Evolutionary conservation across 2,113 vertebrate species (phyloP).

Genomic region (Caretta caretta): DNA sequence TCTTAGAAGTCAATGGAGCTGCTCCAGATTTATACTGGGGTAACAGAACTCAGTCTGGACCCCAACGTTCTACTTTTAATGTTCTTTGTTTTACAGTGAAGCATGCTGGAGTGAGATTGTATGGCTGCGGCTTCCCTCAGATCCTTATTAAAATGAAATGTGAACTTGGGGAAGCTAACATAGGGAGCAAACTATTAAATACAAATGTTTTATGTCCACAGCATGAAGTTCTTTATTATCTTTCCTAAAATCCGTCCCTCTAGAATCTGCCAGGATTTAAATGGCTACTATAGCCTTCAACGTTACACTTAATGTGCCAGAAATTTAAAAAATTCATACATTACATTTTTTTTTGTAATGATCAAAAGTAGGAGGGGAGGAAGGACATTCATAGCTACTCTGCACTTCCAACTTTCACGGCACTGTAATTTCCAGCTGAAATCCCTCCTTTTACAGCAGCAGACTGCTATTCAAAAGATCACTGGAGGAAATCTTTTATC

Average conservation of each 20-base stretch:
- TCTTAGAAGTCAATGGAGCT: not conserved
- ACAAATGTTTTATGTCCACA: not conserved
- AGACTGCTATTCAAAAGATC: not conserved
- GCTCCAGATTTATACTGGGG: not conserved
- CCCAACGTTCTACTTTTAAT: not conserved
- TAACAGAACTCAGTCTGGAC: not conserved
- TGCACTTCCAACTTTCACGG: not conserved
- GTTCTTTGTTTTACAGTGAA: not conserved
- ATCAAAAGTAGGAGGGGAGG: not conserved
- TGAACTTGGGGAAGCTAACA: not conserved
- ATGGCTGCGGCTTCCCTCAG: not conserved
- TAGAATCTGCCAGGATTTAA: not conserved
- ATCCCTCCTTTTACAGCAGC: not conserved
- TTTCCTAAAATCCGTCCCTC: not conserved
- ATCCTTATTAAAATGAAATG: not conserved
- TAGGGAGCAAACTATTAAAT: not conserved
- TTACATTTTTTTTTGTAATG: not conserved
- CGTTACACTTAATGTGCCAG: not conserved
- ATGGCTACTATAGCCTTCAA: not conserved
- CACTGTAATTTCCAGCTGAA: not conserved
- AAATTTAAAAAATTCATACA: not conserved
- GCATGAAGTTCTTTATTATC: not conserved
- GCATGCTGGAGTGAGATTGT: not conserved
- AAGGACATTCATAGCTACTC: not conserved
- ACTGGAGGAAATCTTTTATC: not conserved